A percentile compares a stretch with the other conserved stretches of the same genome.
Conservation (phyloP, 2,888 invertebrate species). For the Metallyticus violacea region DNA sequence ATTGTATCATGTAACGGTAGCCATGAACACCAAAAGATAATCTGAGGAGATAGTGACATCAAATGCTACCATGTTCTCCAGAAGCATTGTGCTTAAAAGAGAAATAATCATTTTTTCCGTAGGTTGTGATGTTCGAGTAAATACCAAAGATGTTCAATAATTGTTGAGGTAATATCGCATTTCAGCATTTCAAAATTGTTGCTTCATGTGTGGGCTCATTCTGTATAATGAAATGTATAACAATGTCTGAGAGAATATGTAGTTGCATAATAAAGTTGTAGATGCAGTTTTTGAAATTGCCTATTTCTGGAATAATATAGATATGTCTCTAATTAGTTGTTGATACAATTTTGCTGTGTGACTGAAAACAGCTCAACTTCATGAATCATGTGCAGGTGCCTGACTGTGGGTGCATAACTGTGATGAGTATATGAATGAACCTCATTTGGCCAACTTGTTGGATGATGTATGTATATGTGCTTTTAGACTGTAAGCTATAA, state of each 20-base stretch:
- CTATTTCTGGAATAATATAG: not conserved
- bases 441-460: not conserved
- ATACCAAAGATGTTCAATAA: not conserved
- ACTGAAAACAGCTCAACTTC: not conserved
- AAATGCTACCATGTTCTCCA: not conserved
- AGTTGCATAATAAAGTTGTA: not conserved
- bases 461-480: not conserved
- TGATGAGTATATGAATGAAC: not conserved
- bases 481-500: conserved; percentile 8
- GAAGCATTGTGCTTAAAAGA: not conserved
- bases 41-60: not conserved
- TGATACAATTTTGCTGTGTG: not conserved
- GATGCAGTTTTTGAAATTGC: no score
- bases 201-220: not conserved
- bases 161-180: not conserved
- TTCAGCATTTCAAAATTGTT: not conserved
- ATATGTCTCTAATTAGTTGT: not conserved
- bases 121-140: not conserved
- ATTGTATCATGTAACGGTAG: no score
- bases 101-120: not conserved
- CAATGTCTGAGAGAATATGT: not conserved
- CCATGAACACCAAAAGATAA: no score
- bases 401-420: not conserved
- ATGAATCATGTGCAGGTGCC: no score
- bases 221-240: not conserved